Evolutionary conservation across 2,888 invertebrate genomes (phyloP).

Genomic region (Latrodectus elegans): DNA sequence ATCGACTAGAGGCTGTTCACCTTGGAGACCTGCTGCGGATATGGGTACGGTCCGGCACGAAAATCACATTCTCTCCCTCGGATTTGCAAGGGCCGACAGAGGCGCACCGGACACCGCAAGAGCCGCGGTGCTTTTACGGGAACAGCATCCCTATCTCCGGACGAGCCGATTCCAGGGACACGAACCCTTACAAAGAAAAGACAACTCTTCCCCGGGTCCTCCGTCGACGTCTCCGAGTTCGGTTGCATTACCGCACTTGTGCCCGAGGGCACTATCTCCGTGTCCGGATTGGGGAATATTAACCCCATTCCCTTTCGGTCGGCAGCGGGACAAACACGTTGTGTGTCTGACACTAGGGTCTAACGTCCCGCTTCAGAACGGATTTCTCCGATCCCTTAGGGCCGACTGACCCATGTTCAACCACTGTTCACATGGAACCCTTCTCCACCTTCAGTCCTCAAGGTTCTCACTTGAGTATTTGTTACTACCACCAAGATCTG

Average conservation of each 20-base stretch:
- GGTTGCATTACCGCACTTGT: too few species aligned
- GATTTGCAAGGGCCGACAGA: conserved; percentile 41
- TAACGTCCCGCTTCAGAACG: conserved; percentile 53
- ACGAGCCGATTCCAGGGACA: conserved; percentile 76
- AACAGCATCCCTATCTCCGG: conserved; percentile 75
- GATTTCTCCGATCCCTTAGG: conserved; percentile 74
- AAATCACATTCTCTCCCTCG: conserved; percentile 57
- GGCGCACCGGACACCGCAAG: conserved; percentile 71
- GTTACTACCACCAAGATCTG: too few species aligned
- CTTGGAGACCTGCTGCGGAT: conserved; percentile 86
- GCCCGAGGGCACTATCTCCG: too few species aligned
- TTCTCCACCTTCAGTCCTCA: conserved; percentile 73
- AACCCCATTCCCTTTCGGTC: too few species aligned
- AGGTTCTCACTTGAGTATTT: conserved; percentile 11
- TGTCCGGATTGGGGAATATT: too few species aligned
- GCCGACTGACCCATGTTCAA: conserved; percentile 76
- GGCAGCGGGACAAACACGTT: neutral
- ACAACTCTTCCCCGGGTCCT: conserved; percentile 75
- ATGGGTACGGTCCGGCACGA: conserved; percentile 75
- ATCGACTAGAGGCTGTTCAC: conserved; percentile 82
- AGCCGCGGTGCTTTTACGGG: conserved; percentile 76
- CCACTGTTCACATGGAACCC: conserved; percentile 80
- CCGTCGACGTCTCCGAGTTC: too few species aligned
- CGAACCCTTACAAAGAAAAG: conserved; percentile 76
- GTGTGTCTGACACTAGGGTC: neutral